Percentiles rank a stretch among this genome's conserved stretches.
Conservation (phyloP, 2,888 invertebrate genomes). For the Caenorhabditis macrosperma region DNA sequence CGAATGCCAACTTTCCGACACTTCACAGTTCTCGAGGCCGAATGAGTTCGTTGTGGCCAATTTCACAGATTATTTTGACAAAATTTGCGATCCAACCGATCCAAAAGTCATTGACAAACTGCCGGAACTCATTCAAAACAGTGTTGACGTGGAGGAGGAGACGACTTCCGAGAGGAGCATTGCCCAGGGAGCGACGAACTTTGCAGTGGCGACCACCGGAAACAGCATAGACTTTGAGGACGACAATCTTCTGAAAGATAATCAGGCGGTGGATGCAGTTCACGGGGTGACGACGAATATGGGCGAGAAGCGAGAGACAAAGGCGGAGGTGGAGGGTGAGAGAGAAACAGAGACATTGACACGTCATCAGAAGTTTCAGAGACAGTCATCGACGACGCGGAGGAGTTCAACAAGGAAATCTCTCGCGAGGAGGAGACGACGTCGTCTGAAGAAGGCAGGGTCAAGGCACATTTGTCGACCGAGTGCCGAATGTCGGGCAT, state of each 20-base stretch:
- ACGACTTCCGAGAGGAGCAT: slow-evolving; percentile 34
- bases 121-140: slow-evolving; percentile 34
- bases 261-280: slow-evolving; percentile 34
- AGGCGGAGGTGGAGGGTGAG: slow-evolving; percentile 43
- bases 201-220: slow-evolving; percentile 41
- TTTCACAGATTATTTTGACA: slow-evolving; percentile 79
- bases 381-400: slow-evolving; percentile 65
- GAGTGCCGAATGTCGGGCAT: slow-evolving; percentile 78
- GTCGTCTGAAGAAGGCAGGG: slow-evolving; percentile 34
- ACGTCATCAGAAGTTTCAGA: neutral
- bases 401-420: slow-evolving; percentile 49
- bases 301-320: slow-evolving; percentile 33
- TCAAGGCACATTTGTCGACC: slow-evolving; percentile 71
- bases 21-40: slow-evolving; percentile 73
- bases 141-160: slow-evolving; percentile 26
- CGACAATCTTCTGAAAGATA: slow-evolving; percentile 45
- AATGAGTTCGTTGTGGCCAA: slow-evolving; percentile 70
- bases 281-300: slow-evolving; percentile 35
- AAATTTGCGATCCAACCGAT: slow-evolving; percentile 60
- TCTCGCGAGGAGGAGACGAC: slow-evolving; percentile 20
- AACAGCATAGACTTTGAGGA: slow-evolving; percentile 32
- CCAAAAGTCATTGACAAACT: slow-evolving; percentile 41
- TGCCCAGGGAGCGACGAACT: slow-evolving; percentile 52
- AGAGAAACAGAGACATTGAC: neutral
- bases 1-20: slow-evolving; percentile 76